These are phyloP conservation scores for Tetragnatha montana DNA, from an alignment of 2,888 invertebrate genomes.

Conservation along the genomic window DNA sequence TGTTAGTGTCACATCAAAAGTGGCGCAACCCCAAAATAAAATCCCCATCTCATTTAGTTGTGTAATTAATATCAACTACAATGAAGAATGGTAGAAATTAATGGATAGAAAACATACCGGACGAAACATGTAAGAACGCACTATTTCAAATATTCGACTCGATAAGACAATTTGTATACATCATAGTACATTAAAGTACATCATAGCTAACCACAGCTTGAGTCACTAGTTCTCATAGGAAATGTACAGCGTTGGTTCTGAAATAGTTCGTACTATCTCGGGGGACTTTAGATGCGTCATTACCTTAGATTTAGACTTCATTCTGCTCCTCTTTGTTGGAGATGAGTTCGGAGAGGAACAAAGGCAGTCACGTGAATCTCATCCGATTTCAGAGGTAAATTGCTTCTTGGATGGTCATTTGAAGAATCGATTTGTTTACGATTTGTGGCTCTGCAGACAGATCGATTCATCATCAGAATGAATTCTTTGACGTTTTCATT, in stretches of 20 bases:
- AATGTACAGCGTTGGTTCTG: too few species aligned
- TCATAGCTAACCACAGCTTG: too few species aligned
- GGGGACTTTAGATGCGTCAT: background rate
- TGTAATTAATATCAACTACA: too few species aligned
- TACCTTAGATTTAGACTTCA: background rate
- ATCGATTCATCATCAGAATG: background rate
- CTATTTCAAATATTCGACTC: too few species aligned
- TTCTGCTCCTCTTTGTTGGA: background rate
- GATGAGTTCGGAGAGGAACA: background rate
- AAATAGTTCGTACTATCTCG: too few species aligned
- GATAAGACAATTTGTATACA: too few species aligned
- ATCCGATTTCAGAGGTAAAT: background rate
- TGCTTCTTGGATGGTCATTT: background rate
- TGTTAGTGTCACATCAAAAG: background rate
- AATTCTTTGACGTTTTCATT: background rate
- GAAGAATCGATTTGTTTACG: background rate
- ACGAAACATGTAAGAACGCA: too few species aligned
- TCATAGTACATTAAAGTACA: too few species aligned
- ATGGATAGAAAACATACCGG: too few species aligned
- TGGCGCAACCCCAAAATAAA: background rate
- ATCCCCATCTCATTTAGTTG: too few species aligned
- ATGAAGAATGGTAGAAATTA: too few species aligned
- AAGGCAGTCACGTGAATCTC: background rate
- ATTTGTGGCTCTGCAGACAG: background rate
- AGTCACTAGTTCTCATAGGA: too few species aligned